These are phyloP conservation scores for Lamellibrachia luymesi DNA, from an alignment of 1,140 invertebrate species.

Conservation along the genomic window DNA sequence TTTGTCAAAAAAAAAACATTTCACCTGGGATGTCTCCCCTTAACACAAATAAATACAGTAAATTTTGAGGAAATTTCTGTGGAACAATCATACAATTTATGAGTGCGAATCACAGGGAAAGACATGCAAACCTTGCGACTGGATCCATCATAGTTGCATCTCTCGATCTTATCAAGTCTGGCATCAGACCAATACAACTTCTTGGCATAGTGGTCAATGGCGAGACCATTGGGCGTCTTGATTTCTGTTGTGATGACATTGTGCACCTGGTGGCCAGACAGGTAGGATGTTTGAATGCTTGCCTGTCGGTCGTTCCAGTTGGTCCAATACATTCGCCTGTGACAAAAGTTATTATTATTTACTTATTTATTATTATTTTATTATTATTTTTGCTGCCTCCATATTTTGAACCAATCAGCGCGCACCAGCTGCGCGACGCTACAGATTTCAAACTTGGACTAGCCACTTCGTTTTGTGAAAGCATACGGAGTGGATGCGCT, in stretches of 20 bases:
- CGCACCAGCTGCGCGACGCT: too few relatives aligned
- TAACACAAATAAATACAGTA: not conserved
- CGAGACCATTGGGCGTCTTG: conserved; percentile 92
- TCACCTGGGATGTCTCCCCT: not conserved
- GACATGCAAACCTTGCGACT: conserved; percentile 63
- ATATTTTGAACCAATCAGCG: too few relatives aligned
- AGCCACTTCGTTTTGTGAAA: too few relatives aligned
- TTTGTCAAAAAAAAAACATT: not conserved
- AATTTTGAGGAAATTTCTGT: not conserved
- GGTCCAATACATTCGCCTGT: conserved; percentile 89
- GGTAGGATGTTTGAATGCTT: conserved; percentile 91
- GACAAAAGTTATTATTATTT: too few relatives aligned
- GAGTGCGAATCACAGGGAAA: not conserved
- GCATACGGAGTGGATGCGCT: too few relatives aligned
- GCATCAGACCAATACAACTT: conserved; percentile 99
- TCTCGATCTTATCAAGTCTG: conserved; percentile 94
- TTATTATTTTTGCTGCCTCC: too few relatives aligned
- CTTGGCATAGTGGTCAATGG: conserved; percentile 93
- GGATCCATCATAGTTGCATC: conserved; percentile 86
- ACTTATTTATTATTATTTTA: too few relatives aligned
- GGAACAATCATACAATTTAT: too few relatives aligned
- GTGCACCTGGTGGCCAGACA: conserved; percentile 88
- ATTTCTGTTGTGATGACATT: conserved; percentile 91
- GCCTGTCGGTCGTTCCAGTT: conserved; percentile 89
- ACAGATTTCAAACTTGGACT: too few relatives aligned